Evolutionary conservation across 1,140 invertebrate species (phyloP).

Genomic region (Drosophila pruinosa): DNA sequence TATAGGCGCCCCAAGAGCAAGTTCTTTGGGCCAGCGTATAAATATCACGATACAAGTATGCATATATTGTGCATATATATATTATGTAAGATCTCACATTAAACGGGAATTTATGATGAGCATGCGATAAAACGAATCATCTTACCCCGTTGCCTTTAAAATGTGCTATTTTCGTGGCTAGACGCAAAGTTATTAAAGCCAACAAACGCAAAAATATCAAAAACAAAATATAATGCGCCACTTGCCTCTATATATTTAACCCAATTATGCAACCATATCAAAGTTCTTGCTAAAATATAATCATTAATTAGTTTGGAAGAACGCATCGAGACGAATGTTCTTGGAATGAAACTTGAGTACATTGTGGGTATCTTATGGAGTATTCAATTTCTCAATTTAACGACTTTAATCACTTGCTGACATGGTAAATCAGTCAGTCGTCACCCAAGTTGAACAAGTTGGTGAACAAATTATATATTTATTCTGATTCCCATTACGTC

Average conservation of each 20-base stretch:
- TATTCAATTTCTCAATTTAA: neutral
- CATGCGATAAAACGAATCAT: slow-evolving; percentile 15
- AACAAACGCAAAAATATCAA: neutral
- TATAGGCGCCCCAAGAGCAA: neutral
- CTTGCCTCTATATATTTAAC: neutral
- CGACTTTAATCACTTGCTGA: slow-evolving; percentile 42
- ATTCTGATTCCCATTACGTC: slow-evolving; percentile 65
- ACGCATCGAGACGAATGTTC: neutral
- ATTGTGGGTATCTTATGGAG: neutral
- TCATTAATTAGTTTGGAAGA: neutral
- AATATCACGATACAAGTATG: slow-evolving; percentile 16
- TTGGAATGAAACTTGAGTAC: neutral
- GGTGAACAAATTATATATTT: slow-evolving; percentile 41
- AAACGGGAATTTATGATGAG: slow-evolving; percentile 35
- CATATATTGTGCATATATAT: slow-evolving; percentile 5
- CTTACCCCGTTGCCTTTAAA: neutral
- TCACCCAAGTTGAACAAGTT: slow-evolving; percentile 41
- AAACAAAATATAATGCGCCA: neutral
- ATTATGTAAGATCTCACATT: slow-evolving; percentile 34
- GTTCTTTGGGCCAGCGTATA: slow-evolving; percentile 3
- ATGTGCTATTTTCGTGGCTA: slow-evolving; percentile 30
- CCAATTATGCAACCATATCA: neutral
- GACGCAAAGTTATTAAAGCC: neutral
- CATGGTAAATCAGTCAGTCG: slow-evolving; percentile 11
- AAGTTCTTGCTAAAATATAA: neutral